These are phyloP conservation scores for Melitaea cinxia DNA, from an alignment of 1,140 invertebrate species.

Conservation along the genomic window DNA sequence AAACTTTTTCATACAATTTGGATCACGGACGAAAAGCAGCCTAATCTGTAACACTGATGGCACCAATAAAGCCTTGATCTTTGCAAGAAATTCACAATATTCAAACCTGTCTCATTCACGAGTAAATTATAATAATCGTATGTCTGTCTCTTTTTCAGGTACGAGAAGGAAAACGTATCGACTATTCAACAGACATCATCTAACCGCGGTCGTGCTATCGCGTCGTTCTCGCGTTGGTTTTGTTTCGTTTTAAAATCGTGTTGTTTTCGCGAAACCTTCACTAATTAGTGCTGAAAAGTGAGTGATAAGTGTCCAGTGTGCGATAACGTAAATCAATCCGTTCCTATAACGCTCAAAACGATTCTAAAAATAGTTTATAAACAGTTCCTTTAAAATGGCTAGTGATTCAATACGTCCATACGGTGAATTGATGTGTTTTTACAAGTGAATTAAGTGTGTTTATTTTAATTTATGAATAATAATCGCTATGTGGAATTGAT, in stretches of 20 bases:
- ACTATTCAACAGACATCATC: constrained; percentile 10
- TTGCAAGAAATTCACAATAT: constrained; percentile 37
- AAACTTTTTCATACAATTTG: background rate
- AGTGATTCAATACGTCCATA: constrained; percentile 64
- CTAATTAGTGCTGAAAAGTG: background rate
- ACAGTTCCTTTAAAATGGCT: constrained; percentile 66
- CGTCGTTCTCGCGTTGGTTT: constrained; percentile 8
- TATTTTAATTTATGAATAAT: constrained; percentile 20
- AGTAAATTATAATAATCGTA: constrained; percentile 47
- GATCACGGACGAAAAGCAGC: background rate
- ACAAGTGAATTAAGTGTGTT: constrained; percentile 36
- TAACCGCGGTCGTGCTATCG: constrained; percentile 37
- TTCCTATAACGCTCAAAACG: constrained; percentile 55
- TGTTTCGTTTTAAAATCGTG: background rate
- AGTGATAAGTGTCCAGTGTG: constrained; percentile 1
- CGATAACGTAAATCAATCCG: constrained; percentile 42
- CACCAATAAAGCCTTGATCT: constrained; percentile 40
- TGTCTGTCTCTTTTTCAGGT: constrained; percentile 62
- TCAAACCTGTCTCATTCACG: constrained; percentile 55
- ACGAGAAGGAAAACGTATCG: constrained; percentile 39
- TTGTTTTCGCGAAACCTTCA: background rate
- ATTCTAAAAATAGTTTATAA: constrained; percentile 33
- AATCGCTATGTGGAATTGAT: constrained; percentile 41
- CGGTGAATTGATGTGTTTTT: constrained; percentile 63
- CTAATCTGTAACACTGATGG: constrained; percentile 6